phyloP scores from a whole-genome alignment of 2,888 invertebrate genomes.

The Lithophane ornitopus region DNA sequence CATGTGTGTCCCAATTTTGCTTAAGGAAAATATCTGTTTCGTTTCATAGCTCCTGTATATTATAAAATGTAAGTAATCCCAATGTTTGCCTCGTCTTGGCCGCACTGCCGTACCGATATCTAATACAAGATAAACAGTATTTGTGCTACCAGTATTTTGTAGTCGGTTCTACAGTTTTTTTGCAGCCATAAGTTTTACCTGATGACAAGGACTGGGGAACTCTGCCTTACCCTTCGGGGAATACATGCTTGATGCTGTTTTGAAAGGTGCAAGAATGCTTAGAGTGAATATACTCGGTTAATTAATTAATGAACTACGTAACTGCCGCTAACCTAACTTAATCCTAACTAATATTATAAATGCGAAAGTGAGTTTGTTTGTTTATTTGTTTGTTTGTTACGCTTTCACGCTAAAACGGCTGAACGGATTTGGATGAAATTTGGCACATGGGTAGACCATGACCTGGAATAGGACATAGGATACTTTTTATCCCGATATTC shows the following conservation, averaged over 20 bases:
- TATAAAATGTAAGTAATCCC: neutral
- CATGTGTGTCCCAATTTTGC: constrained; percentile 1
- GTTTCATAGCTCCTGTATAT: constrained; percentile 1
- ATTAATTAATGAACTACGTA: neutral
- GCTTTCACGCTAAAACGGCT: no score
- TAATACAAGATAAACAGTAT: constrained; percentile 39
- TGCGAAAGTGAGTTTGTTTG: no score
- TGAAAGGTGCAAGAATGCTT: neutral
- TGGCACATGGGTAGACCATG: no score
- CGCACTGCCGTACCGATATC: constrained; percentile 8
- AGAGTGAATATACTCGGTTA: neutral
- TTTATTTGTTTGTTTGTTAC: no score
- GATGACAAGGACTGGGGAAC: neutral
- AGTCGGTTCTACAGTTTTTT: neutral
- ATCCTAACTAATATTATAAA: no score
- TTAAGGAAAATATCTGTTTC: neutral
- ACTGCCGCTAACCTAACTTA: neutral
- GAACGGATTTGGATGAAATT: no score
- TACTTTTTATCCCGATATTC: no score
- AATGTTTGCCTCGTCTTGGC: constrained; percentile 8
- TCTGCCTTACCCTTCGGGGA: no score
- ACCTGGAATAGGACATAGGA: no score
- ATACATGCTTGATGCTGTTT: no score
- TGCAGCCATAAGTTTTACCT: neutral
- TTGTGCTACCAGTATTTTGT: constrained; percentile 41